Evolutionary conservation across 1,140 invertebrate genomes (phyloP).

Genomic region (Aphelinus certus): DNA sequence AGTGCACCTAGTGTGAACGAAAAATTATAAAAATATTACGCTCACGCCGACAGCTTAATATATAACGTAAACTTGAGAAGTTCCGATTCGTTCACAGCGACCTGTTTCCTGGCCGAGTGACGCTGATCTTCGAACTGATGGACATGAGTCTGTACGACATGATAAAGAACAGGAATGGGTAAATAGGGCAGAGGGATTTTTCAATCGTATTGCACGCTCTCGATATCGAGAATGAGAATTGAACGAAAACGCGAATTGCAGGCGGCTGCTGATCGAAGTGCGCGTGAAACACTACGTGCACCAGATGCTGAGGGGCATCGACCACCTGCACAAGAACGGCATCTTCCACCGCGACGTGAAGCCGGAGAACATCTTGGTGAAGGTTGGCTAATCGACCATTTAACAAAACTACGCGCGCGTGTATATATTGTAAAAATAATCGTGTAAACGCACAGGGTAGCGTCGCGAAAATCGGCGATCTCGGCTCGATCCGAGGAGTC

Average conservation of each 20-base stretch:
- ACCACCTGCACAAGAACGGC: slow-evolving; percentile 70
- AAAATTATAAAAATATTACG: slow-evolving; percentile 21
- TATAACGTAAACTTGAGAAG: slow-evolving; percentile 24
- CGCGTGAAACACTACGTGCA: slow-evolving; percentile 65
- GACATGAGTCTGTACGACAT: slow-evolving; percentile 77
- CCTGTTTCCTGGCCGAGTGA: slow-evolving; percentile 65
- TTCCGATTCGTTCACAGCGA: slow-evolving; percentile 62
- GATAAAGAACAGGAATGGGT: slow-evolving; percentile 66
- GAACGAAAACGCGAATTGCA: slow-evolving; percentile 52
- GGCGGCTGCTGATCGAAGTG: slow-evolving; percentile 59
- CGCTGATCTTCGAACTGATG: slow-evolving; percentile 75
- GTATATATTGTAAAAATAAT: not conserved
- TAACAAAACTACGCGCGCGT: not conserved
- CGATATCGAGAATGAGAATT: slow-evolving; percentile 2
- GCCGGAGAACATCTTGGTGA: slow-evolving; percentile 76
- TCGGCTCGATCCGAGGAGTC: slow-evolving; percentile 44
- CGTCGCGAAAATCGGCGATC: slow-evolving; percentile 70
- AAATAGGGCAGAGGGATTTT: slow-evolving; percentile 20
- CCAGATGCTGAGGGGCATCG: slow-evolving; percentile 69
- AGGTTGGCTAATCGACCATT: slow-evolving; percentile 48
- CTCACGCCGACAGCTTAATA: too few species aligned
- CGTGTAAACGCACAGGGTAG: slow-evolving; percentile 60
- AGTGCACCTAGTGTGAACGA: not conserved
- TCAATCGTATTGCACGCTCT: not conserved
- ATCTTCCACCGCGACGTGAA: slow-evolving; percentile 78